These are phyloP conservation scores for Mermis nigrescens DNA, from an alignment of 2,888 invertebrate species.

Conservation along the genomic window DNA sequence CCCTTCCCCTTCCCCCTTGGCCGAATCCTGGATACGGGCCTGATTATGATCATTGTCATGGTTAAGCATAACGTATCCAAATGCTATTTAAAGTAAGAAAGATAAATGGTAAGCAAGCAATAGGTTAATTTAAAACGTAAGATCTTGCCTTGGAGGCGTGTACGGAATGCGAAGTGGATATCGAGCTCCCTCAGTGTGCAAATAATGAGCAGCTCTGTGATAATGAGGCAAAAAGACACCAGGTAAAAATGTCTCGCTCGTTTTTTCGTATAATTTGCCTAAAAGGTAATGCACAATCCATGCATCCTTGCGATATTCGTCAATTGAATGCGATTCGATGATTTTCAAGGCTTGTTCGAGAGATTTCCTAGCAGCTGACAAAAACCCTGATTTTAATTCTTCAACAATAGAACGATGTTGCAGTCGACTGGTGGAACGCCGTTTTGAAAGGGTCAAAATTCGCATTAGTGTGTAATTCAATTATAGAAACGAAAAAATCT, in stretches of 20 bases:
- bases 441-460: too few species aligned
- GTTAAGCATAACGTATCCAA: too few species aligned
- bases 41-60: too few species aligned
- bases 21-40: too few species aligned
- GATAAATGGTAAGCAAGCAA: too few species aligned
- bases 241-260: slow-evolving; percentile 20
- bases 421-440: too few species aligned
- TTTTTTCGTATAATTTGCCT: slow-evolving; percentile 81
- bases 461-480: too few species aligned
- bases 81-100: too few species aligned
- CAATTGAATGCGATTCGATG: slow-evolving; percentile 13
- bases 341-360: not conserved
- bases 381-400: not conserved
- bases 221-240: not conserved
- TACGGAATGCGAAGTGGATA: slow-evolving; percentile 33
- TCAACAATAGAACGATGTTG: not conserved
- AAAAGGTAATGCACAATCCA: slow-evolving; percentile 87
- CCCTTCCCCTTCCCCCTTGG: too few species aligned
- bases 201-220: slow-evolving; percentile 25
- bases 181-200: slow-evolving; percentile 31
- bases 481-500: too few species aligned
- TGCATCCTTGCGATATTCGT: slow-evolving; percentile 51
- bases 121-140: too few species aligned
- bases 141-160: slow-evolving; percentile 7
- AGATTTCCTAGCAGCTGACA: not conserved